Evolutionary conservation across 1,140 invertebrate genomes (phyloP), one percentile per base, ranked within the genome.

Genomic region (Atta texana): DNA sequence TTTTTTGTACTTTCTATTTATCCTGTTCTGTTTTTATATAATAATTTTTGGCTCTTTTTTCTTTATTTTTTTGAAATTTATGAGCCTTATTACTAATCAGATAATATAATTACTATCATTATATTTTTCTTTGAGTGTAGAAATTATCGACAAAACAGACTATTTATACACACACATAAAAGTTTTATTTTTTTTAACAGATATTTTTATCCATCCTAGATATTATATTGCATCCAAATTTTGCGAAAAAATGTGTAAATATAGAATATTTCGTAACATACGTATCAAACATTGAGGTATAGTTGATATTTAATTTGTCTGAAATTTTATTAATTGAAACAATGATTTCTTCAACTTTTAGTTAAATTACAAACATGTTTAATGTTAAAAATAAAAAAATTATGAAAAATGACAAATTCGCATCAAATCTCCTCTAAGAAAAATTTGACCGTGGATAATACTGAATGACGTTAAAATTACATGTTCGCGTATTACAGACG

Each of bases 151-250:
- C 14, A n/a, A 39, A 10, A 72, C 6, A 21, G 10, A 14, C 8
- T 18, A 76, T 18, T 59, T 59, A 16, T 39, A 59, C 16, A n/a
- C 3, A 34, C 0, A 34, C 31, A 34, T 6, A 34, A 31, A 12
- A 6, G 1, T 76, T 59, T 76, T 39, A 18, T 16, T 3, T 14
- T 31, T 72, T 72, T 64, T 21, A 78, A 77, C 34, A 49, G 34
- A 14, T 16, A 18, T 77, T 21, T 61, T 14, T 7, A 49, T n/a
- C 4, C 24, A 0, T 16, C 5, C 2, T n/a, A 57, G 18, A n/a
- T 57, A 57, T 24, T 21, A 39, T 44, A 14, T 59, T 59, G 39
- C 31, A 18, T 76, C 12, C 18, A 31, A 53, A 39, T 2, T 39
- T 34, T 57, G n/a, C 14, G 7, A 39, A 39, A 3, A 61, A 44